Conservation (phyloP, 2,888 invertebrate genomes). For the Tinea semifulvella region DNA sequence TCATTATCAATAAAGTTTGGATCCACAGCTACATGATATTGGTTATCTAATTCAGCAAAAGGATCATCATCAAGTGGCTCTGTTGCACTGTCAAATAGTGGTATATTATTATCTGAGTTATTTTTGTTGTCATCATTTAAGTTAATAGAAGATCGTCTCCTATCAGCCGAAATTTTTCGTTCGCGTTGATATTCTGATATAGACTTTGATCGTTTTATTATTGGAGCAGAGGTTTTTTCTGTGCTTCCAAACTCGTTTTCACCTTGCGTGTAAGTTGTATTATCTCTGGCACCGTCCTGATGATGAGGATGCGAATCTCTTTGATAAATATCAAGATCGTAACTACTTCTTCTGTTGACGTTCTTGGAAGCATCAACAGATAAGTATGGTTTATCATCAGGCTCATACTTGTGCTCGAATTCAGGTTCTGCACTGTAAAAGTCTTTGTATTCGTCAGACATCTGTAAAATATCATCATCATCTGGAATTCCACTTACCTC, state of each 20-base stretch:
- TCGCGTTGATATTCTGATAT: conserved; percentile 20
- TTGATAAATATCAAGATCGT: neutral
- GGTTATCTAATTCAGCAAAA: conserved; percentile 54
- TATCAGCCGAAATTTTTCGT: conserved; percentile 23
- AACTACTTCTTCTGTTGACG: neutral
- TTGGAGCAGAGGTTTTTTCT: conserved; percentile 22
- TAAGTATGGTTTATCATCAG: neutral
- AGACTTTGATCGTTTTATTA: neutral
- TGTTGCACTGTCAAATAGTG: conserved; percentile 38
- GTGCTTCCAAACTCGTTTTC: conserved; percentile 21
- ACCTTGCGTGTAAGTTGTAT: conserved; percentile 12
- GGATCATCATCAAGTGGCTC: conserved; percentile 47
- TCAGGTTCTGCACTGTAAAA: neutral
- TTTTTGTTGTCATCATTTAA: neutral
- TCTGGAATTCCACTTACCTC: conserved; percentile 18
- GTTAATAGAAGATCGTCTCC: conserved; percentile 13
- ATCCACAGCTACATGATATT: conserved; percentile 60
- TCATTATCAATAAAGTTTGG: conserved; percentile 39
- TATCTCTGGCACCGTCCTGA: neutral
- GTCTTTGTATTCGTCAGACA: neutral
- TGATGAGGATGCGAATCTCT: neutral
- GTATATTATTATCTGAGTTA: conserved; percentile 22
- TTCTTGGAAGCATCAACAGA: neutral
- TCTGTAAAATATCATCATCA: neutral
- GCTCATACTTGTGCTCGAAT: neutral